phyloP scores from a whole-genome alignment of 2,113 vertebrate species.

The Callionymus lyra region DNA sequence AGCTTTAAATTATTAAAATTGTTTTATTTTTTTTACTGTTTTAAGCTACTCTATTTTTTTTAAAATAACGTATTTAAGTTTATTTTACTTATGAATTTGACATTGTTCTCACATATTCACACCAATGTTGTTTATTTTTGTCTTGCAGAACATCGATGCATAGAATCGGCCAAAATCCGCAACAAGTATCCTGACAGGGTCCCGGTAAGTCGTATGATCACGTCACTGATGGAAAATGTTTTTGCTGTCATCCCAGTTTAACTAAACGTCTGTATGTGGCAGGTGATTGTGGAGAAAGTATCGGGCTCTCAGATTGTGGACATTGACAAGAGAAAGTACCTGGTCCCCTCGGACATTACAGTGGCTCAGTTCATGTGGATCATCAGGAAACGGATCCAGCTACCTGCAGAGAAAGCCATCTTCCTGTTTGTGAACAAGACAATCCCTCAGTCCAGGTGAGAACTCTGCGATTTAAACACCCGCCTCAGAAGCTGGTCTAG shows the following conservation, averaged over 20 bases:
- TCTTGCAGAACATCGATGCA: slow-evolving; percentile 85
- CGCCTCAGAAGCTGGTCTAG: neutral
- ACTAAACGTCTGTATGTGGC: neutral
- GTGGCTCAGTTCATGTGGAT: slow-evolving; percentile 99
- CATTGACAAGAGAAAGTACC: slow-evolving; percentile 98
- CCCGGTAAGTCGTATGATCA: slow-evolving; percentile 74
- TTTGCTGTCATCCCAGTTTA: neutral
- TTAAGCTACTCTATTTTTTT: too few relatives aligned
- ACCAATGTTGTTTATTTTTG: too few relatives aligned
- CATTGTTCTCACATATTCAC: too few relatives aligned
- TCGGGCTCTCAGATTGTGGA: slow-evolving; percentile 97
- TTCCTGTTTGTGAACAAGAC: slow-evolving; percentile 99
- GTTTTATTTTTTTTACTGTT: too few relatives aligned
- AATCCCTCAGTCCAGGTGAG: slow-evolving; percentile 96
- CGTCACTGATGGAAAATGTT: neutral
- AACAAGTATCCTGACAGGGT: slow-evolving; percentile 94
- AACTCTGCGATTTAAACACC: neutral
- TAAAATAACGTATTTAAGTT: too few relatives aligned
- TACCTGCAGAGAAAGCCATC: slow-evolving; percentile 98
- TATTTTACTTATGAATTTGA: too few relatives aligned
- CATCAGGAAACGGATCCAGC: slow-evolving; percentile 97
- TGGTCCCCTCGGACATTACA: slow-evolving; percentile 96
- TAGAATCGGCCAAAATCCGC: slow-evolving; percentile 92
- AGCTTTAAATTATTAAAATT: too few relatives aligned
- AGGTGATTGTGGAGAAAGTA: slow-evolving; percentile 99